Base-by-base conservation (phyloP, 2,888 invertebrate genomes). In the Herminia tarsipennalis region DNA sequence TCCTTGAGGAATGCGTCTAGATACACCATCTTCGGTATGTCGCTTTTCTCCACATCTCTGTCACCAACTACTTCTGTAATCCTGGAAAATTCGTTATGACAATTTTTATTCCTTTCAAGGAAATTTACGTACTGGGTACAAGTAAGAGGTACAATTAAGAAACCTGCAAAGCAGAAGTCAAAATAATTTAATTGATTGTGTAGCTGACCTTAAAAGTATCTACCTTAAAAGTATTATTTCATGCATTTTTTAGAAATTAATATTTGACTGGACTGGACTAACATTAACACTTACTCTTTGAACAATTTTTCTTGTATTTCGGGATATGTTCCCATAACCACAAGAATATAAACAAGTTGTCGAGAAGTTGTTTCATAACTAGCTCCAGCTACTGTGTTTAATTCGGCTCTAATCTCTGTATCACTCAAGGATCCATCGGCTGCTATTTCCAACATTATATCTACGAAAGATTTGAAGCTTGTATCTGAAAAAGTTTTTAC, bases 281-380 rank as follows among this genome's bases (percentile, higher is more conserved):
- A 27, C 10, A n/a, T 18, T 14, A 29, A 17, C 4, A 67, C 75
- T 70, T 59, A 76, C 79, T 80, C 78, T 18, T 67, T 29, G 44
- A 63, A 61, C 37, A 76, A 46, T 9, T 60, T 63, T 10, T 70
- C 45, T 60, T 88, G 87, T 4, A 83, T 66, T 34, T 80, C 65
- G 16, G 76, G 78, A 49, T 81, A 64, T 0, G 71, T 66, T 4
- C 85, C 69, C 0, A 67, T 9, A 1, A 56, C 25, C 2, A 55
- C 42, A 1, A 55, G 8, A 1, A 52, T 27, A 4, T 30, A 55
- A 1, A 39, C 35, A 0, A 66, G 37, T 3, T 50, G 13, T 3
- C 42, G 41, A 0, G 61, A 51, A 3, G 57, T 56, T 0, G 66
- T 64, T 8, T 69, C 64, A 9, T 50, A 56, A 0, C 56, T 68